Evolutionary conservation across 2,888 invertebrate species (phyloP).

Genomic region (Nebria brevicollis): DNA sequence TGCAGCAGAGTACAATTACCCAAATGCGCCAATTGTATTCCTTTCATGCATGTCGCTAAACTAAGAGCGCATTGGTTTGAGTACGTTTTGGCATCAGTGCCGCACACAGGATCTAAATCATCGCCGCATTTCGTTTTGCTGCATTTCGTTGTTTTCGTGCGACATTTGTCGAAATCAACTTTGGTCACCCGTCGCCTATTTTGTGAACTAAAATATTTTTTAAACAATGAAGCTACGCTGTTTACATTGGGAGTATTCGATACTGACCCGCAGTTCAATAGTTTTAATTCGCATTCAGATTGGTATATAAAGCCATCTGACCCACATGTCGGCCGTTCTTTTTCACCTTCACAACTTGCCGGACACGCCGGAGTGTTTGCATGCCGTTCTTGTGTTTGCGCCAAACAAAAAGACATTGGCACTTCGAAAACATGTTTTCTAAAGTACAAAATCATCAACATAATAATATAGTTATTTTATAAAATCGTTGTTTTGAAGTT

Average conservation of each 20-base stretch:
- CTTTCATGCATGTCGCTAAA: slow-evolving; percentile 86
- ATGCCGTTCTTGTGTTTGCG: slow-evolving; percentile 75
- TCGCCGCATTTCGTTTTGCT: slow-evolving; percentile 76
- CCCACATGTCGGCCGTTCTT: slow-evolving; percentile 82
- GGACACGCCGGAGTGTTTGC: slow-evolving; percentile 74
- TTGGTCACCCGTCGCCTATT: slow-evolving; percentile 72
- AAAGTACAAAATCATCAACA: slow-evolving; percentile 53
- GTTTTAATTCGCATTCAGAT: slow-evolving; percentile 88
- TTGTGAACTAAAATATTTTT: slow-evolving; percentile 44
- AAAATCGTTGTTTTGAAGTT: no score
- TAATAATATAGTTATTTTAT: not conserved
- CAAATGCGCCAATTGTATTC: slow-evolving; percentile 87
- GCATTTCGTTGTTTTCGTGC: slow-evolving; percentile 78
- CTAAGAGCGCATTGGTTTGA: slow-evolving; percentile 84
- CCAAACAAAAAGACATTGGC: slow-evolving; percentile 87
- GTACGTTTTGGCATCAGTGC: slow-evolving; percentile 88
- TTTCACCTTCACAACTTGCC: slow-evolving; percentile 77
- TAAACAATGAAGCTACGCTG: not conserved
- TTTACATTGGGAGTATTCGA: not conserved
- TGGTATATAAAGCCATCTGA: slow-evolving; percentile 90
- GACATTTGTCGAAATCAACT: slow-evolving; percentile 85
- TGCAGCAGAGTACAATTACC: slow-evolving; percentile 85
- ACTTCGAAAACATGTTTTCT: slow-evolving; percentile 93
- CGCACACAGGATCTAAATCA: slow-evolving; percentile 84
- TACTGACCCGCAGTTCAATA: slow-evolving; percentile 82